Conservation (phyloP, 37 sponge, comb jelly and placozoan species). For the Beroe ovata region DNA sequence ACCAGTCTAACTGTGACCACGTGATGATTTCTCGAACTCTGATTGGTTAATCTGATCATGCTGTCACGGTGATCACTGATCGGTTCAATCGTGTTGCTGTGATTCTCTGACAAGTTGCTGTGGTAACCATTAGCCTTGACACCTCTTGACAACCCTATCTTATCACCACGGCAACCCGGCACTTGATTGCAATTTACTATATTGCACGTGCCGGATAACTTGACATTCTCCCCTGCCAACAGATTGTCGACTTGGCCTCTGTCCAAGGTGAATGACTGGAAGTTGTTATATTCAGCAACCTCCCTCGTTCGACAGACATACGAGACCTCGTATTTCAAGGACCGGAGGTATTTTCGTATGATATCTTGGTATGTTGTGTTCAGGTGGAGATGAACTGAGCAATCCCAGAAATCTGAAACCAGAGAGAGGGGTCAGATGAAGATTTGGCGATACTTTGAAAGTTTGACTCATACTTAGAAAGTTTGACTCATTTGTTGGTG, state of each 20-base stretch:
- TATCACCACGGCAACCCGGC: no score
- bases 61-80: background rate
- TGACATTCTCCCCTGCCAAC: background rate
- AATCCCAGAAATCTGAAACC: constrained; percentile 51
- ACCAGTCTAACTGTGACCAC: constrained; percentile 11
- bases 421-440: no score
- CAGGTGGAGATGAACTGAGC: constrained; percentile 23
- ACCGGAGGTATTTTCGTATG: background rate
- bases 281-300: background rate
- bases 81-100: no score
- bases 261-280: constrained; percentile 23
- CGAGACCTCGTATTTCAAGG: constrained; percentile 8
- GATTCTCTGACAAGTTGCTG: background rate
- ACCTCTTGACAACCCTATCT: no score
- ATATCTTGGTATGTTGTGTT: constrained; percentile 39
- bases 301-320: constrained; percentile 34
- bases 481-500: no score
- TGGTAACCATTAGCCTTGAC: no score
- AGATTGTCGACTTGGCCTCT: background rate
- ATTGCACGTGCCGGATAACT: background rate
- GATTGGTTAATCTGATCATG: background rate
- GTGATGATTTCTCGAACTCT: background rate
- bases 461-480: no score
- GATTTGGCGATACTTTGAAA: no score
- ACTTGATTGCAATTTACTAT: background rate